Percentiles rank a stretch among this genome's conserved stretches.
These are phyloP conservation scores for Sapayoa aenigma DNA, from an alignment of 2,113 vertebrate species.

Conservation along the genomic window DNA sequence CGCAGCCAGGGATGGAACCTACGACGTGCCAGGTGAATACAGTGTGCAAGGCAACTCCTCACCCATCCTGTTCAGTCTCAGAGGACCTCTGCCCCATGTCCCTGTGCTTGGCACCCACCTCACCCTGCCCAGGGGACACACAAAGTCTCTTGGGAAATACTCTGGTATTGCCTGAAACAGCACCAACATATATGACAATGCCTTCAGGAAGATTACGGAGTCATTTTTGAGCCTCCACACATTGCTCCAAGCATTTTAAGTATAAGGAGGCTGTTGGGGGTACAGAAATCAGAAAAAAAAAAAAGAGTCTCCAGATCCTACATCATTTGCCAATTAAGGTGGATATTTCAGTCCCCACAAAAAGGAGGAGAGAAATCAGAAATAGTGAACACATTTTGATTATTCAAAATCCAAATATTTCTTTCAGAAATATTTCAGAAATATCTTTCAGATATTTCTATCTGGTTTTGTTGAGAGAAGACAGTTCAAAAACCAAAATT, in stretches of 20 bases:
- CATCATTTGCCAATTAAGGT: background rate
- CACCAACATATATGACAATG: background rate
- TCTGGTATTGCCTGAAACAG: fast-evolving
- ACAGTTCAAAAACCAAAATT: background rate
- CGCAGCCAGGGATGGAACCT: fast-evolving
- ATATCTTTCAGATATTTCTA: too few species aligned
- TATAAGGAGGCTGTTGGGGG: background rate
- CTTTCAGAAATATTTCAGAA: background rate
- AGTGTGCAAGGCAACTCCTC: fast-evolving
- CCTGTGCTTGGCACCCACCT: background rate
- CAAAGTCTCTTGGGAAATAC: background rate
- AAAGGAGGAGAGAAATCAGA: background rate
- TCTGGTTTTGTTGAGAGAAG: background rate
- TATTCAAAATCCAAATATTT: background rate
- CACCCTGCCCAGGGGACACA: background rate
- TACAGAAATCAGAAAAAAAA: background rate
- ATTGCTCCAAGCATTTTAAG: background rate
- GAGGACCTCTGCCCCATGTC: background rate
- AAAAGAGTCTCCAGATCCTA: background rate
- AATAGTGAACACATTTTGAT: background rate
- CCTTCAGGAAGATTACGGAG: background rate
- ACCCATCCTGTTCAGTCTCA: background rate
- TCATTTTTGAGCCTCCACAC: background rate
- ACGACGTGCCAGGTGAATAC: background rate
- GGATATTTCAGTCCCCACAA: background rate